Conservation (phyloP, 1,140 invertebrate species). For the Trachymyrmex septentrionalis region DNA sequence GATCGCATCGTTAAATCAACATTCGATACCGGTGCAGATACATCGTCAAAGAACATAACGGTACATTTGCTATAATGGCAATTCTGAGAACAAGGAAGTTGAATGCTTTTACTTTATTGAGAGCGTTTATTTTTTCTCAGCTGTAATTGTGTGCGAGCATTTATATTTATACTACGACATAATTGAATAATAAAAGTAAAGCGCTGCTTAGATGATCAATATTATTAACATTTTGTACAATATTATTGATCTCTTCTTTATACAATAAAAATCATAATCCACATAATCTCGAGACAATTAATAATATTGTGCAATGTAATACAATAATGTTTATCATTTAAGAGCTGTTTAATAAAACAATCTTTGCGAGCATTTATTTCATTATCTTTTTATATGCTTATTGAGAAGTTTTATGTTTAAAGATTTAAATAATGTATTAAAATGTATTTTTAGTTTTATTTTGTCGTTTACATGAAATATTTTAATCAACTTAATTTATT, state of each 20-base stretch:
- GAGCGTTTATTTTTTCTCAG: background rate
- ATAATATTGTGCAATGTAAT: too few species aligned
- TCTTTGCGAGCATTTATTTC: too few species aligned
- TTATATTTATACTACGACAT: background rate
- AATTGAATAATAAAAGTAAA: background rate
- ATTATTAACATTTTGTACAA: too few species aligned
- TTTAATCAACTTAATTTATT: background rate
- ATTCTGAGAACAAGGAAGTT: slow-evolving; percentile 11
- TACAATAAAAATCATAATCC: too few species aligned
- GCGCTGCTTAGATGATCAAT: too few species aligned
- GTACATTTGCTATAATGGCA: background rate
- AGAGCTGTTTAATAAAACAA: too few species aligned
- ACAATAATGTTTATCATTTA: too few species aligned
- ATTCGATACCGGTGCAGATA: background rate
- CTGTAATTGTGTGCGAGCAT: background rate
- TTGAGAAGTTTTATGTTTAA: background rate
- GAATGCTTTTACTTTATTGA: background rate
- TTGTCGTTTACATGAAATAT: background rate
- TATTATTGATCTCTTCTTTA: too few species aligned
- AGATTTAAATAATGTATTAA: background rate
- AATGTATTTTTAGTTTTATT: background rate
- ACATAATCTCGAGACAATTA: too few species aligned
- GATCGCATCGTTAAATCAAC: slow-evolving; percentile 17
- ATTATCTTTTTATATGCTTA: background rate
- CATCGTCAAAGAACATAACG: slow-evolving; percentile 9